Evolutionary conservation across 37 sponge, comb jelly and placozoan species (phyloP), one percentile per base, ranked within the genome.

Genomic region (Halichondria panicea): DNA sequence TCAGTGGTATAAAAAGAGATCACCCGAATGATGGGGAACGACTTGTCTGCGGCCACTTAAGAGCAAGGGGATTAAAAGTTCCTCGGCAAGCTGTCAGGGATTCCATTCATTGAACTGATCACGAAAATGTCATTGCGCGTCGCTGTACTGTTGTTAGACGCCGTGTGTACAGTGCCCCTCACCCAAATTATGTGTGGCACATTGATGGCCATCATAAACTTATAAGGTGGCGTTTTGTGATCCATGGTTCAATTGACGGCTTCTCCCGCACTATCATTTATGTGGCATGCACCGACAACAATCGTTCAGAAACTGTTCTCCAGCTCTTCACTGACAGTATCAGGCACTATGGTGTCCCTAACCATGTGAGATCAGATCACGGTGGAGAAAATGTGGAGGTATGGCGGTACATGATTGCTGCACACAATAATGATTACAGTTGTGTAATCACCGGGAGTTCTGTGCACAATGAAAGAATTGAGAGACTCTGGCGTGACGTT

Each of bases 151-250:
- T 78, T 4, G 45, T 84, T n/a, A 68, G 74, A 60, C 64, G 85
- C 18, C 28, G 78, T 22, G 32, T 63, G 25, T 77, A 84, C 63
- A 31, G 45, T 55, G 85, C 63, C 24, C 35, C 36, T 25, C 69
- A 59, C 33, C 77, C 85, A 57, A 84, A 84, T 63, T 39, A 27
- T 56, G 66, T 84, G 52, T 83, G 84, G 84, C 84, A 83, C 44
- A 50, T 83, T 31, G 84, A 83, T 57, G 75, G 66, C 39, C 78
- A 83, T 43, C 84, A 83, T 33, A 83, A 83, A 40, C 61, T 83
- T 1, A 83, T 83, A 67, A 79, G 76, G 27, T 83, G 84, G 84
- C 25, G 84, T 38, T 74, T 83, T 19, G 84, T 83, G 21, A 75
- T 69, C 38, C 84, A 83, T 57, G 79, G 79, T 43, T 62, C 53